Evolutionary conservation across 2,797 vertebrate genomes (phyloP).

Genomic region (Peromyscus nudipes): DNA sequence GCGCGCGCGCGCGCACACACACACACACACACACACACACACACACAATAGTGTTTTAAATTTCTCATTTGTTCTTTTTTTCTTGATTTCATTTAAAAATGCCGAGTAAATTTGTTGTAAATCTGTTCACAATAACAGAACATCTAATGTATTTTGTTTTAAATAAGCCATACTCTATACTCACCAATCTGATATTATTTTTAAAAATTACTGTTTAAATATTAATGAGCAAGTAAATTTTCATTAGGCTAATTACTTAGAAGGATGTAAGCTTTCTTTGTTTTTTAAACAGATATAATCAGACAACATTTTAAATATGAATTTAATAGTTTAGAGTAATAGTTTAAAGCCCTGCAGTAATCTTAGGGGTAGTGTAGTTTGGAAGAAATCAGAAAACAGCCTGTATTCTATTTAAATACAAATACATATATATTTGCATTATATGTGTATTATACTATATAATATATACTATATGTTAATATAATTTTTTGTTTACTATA

Average conservation of each 20-base stretch:
- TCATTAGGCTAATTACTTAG: conserved; percentile 81
- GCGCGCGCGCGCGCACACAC: too few relatives aligned
- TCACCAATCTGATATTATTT: conserved; percentile 93
- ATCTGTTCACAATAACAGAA: conserved; percentile 80
- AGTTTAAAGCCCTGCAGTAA: background rate
- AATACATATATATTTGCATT: background rate
- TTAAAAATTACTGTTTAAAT: conserved; percentile 94
- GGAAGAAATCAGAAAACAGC: conserved; percentile 62
- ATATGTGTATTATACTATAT: background rate
- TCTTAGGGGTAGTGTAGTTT: conserved; percentile 32
- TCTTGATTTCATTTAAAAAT: conserved; percentile 66
- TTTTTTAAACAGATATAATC: conserved; percentile 63
- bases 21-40: too few relatives aligned
- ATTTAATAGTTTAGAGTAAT: conserved; percentile 58
- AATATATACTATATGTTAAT: too few relatives aligned
- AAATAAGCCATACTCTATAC: conserved; percentile 93
- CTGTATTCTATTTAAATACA: background rate
- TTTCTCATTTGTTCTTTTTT: conserved; percentile 59
- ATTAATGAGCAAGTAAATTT: conserved; percentile 90
- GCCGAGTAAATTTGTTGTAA: conserved; percentile 75
- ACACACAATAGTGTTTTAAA: background rate
- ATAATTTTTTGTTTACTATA: too few relatives aligned
- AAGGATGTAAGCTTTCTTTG: conserved; percentile 74
- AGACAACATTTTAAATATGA: conserved; percentile 60
- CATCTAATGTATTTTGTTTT: conserved; percentile 82